Percentiles rank a stretch among this genome's conserved stretches.
Conservation (phyloP, 2,888 invertebrate species). For the Yponomeuta cagnagella region DNA sequence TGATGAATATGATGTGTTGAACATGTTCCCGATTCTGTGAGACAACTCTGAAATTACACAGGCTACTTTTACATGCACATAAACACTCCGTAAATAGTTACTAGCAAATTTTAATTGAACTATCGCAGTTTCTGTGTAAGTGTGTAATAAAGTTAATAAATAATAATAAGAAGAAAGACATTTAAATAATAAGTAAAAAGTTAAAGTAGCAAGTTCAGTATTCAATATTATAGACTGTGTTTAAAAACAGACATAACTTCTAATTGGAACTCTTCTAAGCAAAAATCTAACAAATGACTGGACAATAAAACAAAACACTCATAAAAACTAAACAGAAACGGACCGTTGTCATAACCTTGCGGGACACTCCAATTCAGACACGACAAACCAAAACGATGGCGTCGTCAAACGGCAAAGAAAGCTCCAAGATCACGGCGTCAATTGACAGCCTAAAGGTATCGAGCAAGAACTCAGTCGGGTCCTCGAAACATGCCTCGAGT, state of each 20-base stretch:
- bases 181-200: too few species aligned
- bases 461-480: constrained; percentile 58
- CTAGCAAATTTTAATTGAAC: too few species aligned
- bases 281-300: not conserved
- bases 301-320: not conserved
- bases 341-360: not conserved
- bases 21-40: not conserved
- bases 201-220: too few species aligned
- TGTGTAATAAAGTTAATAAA: too few species aligned
- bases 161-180: too few species aligned
- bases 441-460: constrained; percentile 68
- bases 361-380: not conserved
- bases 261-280: not conserved
- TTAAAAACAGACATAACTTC: too few species aligned
- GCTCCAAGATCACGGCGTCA: constrained; percentile 61
- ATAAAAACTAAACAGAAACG: constrained; percentile 1
- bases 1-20: not conserved
- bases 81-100: too few species aligned
- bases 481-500: constrained; percentile 67
- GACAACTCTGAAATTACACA: not conserved
- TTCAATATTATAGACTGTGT: too few species aligned
- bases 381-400: constrained; percentile 42
- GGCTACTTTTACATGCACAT: not conserved
- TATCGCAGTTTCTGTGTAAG: too few species aligned
- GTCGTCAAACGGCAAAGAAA: constrained; percentile 62